These are phyloP conservation scores for Prunella strophiata DNA, from an alignment of 2,797 vertebrate genomes.

Conservation along the genomic window DNA sequence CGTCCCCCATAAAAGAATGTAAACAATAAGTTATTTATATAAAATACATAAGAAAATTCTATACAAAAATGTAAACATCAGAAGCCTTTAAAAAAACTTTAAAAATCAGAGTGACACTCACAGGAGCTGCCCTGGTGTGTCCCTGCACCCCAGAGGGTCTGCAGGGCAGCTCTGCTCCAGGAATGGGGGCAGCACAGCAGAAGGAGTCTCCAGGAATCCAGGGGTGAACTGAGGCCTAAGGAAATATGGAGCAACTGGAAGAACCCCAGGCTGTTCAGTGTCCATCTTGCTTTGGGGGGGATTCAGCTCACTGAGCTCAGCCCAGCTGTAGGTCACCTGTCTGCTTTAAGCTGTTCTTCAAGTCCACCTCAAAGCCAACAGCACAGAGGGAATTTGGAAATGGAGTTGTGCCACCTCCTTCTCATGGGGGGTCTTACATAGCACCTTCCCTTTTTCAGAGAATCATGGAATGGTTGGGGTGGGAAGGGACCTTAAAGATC, in stretches of 20 bases:
- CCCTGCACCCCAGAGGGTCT: not conserved
- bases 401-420: not conserved
- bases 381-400: not conserved
- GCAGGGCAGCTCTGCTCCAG: not conserved
- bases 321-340: not conserved
- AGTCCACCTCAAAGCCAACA: not conserved
- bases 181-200: not conserved
- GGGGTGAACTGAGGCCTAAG: not conserved
- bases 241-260: not conserved
- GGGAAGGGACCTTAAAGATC: not conserved
- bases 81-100: no score
- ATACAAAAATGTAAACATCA: no score
- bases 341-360: not conserved
- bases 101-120: not conserved
- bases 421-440: rapidly evolving
- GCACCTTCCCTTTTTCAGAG: not conserved
- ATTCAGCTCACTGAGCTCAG: not conserved
- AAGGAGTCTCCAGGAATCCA: not conserved
- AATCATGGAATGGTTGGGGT: not conserved
- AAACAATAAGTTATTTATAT: no score
- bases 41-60: no score
- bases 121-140: not conserved
- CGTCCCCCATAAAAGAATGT: no score
- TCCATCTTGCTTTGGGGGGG: not conserved
- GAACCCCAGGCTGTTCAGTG: not conserved